Percentiles rank a stretch among this genome's conserved stretches.
phyloP scores from a whole-genome alignment of 2,888 invertebrate genomes.

The Molorchus minor region DNA sequence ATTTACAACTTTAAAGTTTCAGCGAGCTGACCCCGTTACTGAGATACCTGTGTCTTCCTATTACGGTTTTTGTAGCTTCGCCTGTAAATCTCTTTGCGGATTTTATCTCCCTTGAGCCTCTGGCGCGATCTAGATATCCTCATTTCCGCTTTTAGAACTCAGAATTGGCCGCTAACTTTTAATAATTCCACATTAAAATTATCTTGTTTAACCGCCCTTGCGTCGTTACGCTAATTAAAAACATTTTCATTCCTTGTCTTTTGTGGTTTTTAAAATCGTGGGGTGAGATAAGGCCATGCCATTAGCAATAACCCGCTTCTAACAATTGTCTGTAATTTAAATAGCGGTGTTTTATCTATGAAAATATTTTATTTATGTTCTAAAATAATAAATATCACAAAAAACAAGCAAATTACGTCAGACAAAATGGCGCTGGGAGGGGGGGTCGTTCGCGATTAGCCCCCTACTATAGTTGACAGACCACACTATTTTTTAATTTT shows the following conservation, averaged over 20 bases:
- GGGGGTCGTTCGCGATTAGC: too few species aligned
- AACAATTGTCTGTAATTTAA: too few species aligned
- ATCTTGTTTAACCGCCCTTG: conserved; percentile 17
- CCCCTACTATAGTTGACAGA: too few species aligned
- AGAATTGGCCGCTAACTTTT: conserved; percentile 31
- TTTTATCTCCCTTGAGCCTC: conserved; percentile 38
- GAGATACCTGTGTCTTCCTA: conserved; percentile 41
- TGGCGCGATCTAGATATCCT: conserved; percentile 32
- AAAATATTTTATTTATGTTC: too few species aligned
- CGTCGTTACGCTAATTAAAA: conserved; percentile 18
- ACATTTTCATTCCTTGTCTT: background rate
- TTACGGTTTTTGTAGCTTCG: conserved; percentile 40
- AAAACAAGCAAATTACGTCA: too few species aligned
- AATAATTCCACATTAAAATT: conserved; percentile 28
- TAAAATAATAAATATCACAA: too few species aligned
- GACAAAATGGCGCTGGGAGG: too few species aligned
- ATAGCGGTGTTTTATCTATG: too few species aligned
- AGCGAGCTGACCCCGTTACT: conserved; percentile 37
- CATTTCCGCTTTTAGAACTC: conserved; percentile 35
- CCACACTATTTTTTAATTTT: too few species aligned
- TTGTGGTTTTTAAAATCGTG: background rate
- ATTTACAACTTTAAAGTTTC: conserved; percentile 39
- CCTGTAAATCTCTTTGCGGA: conserved; percentile 42
- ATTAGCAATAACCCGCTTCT: too few species aligned
- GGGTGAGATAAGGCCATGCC: too few species aligned